A percentile compares a stretch with the other conserved stretches of the same genome.
Conservation (phyloP, 2,113 vertebrate species). For the Lucifuga dentata region DNA sequence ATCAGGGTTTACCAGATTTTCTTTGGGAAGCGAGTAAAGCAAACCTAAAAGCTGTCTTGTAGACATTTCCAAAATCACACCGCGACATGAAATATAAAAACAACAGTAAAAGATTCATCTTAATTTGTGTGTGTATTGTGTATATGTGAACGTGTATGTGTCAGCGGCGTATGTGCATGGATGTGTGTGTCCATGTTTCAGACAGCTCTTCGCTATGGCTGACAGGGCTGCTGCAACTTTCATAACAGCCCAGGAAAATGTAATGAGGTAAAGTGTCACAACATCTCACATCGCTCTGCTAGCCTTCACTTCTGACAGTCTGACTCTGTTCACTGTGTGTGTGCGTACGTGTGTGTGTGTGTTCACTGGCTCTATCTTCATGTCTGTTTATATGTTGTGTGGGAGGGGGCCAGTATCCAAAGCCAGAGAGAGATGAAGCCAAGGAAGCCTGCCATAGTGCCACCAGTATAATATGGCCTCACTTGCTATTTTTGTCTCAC, state of each 20-base stretch:
- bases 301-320: constrained; percentile 73
- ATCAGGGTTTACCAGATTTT: constrained; percentile 21
- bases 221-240: constrained; percentile 75
- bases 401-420: constrained; percentile 41
- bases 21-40: constrained; percentile 28
- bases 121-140: constrained; percentile 22
- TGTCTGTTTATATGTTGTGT: constrained; percentile 63
- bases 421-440: constrained; percentile 25
- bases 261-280: constrained; percentile 84
- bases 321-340: constrained; percentile 56
- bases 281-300: constrained; percentile 75
- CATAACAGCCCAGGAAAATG: constrained; percentile 72
- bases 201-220: constrained; percentile 67
- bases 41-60: constrained; percentile 42
- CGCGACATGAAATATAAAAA: constrained; percentile 30
- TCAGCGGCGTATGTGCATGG: constrained; percentile 11
- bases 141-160: constrained; percentile 20
- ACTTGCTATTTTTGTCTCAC: constrained; percentile 41
- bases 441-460: constrained; percentile 54
- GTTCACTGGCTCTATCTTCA: constrained; percentile 46
- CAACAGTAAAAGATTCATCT: constrained; percentile 28
- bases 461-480: constrained; percentile 37
- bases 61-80: constrained; percentile 41
- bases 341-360: constrained; percentile 20
- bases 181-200: constrained; percentile 50